phyloP scores from a whole-genome alignment of 2,888 invertebrate genomes.

The Drosophila phalerata region DNA sequence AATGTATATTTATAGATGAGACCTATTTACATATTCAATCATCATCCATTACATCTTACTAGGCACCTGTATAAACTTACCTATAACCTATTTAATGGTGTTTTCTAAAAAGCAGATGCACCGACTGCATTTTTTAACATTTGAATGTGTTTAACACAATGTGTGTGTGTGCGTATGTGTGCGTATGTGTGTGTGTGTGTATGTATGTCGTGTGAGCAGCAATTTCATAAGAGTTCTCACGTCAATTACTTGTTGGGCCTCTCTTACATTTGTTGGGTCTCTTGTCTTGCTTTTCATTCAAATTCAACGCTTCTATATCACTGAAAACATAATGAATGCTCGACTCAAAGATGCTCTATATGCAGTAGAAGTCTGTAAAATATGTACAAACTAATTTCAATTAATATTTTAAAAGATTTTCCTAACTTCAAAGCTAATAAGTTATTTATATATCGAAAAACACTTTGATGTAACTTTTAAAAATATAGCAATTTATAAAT shows the following conservation, averaged over 20 bases:
- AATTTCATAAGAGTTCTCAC: conserved; percentile 52
- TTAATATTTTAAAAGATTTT: background rate
- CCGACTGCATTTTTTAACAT: conserved; percentile 10
- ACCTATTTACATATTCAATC: conserved; percentile 19
- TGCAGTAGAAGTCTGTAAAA: too few species aligned
- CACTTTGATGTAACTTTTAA: too few species aligned
- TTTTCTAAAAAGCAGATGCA: conserved; percentile 13
- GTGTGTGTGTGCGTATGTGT: conserved; percentile 8
- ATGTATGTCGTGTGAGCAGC: conserved; percentile 32
- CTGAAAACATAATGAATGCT: background rate
- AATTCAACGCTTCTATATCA: background rate
- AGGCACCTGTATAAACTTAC: conserved; percentile 8
- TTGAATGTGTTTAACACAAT: conserved; percentile 15
- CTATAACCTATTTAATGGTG: conserved; percentile 11
- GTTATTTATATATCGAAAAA: too few species aligned
- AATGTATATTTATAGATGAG: conserved; percentile 1
- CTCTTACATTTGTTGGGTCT: conserved; percentile 25
- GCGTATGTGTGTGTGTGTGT: conserved; percentile 3
- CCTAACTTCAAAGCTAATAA: too few species aligned
- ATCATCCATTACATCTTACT: conserved; percentile 9
- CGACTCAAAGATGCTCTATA: conserved; percentile 5
- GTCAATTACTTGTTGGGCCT: conserved; percentile 44
- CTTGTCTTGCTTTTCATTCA: conserved; percentile 20
- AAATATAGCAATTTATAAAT: too few species aligned
- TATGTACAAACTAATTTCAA: too few species aligned